Base-by-base conservation (phyloP, 1,140 invertebrate genomes). In the Euwallacea fornicatus region DNA sequence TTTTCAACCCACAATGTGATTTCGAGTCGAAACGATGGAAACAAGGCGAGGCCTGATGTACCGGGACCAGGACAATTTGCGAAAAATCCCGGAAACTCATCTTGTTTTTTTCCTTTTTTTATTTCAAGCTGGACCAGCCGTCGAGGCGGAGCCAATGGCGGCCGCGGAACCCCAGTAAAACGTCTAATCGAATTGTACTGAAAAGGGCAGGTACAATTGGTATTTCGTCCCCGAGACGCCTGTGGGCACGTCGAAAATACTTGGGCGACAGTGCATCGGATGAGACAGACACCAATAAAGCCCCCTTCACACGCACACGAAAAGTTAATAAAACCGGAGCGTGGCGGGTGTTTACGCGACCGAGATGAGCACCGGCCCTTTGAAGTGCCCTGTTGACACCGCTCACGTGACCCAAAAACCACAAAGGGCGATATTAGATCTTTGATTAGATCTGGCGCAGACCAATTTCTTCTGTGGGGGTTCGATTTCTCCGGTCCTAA, bases 321-420 rank as follows among this genome's bases (percentile, higher is more conserved):
- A 42, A 60, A 60, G 58, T 60, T 60, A 60, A 60, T 60, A 60
- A 59, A 60, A 60, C 21, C 7, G 42, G 21, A 21, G 54, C 15
- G 64, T 55, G 11, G 41, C 53, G 53, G n/a, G 54, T 53, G 46
- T 66, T 43, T 13, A 33, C 21, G 21, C 21, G 21, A 33, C 21
- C 54, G 54, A 56, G 54, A 56, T 56, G 54, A 56, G 58, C 13
- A 42, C 21, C 13, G 42, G 21, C 42, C 58, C 58, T 60, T 60
- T 60, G 58, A 60, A 60, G 58, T 60, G 58, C 21, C 58, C 42
- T 1, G 58, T 60, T 60, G 58, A 60, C 58, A 60, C 58, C 7
- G 58, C 33, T 41, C 58, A 60, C 58, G 58, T 60, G 58, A 33
- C 58, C 42, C 58, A 60, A 60, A 42, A 60, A 60, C 58, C 58